These are phyloP conservation scores for Papilio dardanus DNA, from an alignment of 1,140 invertebrate species.

Conservation along the genomic window DNA sequence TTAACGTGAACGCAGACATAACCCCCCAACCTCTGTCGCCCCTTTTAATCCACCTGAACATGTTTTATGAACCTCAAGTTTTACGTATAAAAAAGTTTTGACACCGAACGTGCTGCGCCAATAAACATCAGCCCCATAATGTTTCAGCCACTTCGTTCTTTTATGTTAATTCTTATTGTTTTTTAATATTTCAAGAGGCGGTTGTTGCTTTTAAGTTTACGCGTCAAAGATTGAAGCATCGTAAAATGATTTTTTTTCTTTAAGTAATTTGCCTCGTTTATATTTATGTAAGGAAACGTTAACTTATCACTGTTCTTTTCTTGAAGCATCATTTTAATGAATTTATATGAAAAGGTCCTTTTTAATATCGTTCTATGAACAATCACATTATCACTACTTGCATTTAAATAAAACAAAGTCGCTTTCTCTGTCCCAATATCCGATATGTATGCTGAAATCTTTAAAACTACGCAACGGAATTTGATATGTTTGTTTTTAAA, in stretches of 20 bases:
- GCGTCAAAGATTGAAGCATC: slow-evolving; percentile 3
- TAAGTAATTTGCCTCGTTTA: neutral
- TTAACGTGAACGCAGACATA: slow-evolving; percentile 28
- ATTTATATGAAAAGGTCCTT: too few relatives aligned
- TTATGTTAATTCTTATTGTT: slow-evolving; percentile 63
- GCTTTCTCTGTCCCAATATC: too few relatives aligned
- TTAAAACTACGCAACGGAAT: too few relatives aligned
- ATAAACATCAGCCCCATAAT: slow-evolving; percentile 67
- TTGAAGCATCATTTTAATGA: neutral
- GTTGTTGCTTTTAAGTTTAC: slow-evolving; percentile 39
- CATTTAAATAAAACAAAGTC: too few relatives aligned
- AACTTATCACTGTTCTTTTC: neutral
- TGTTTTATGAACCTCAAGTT: slow-evolving; percentile 76
- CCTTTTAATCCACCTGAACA: slow-evolving; percentile 72
- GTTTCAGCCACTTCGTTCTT: slow-evolving; percentile 49
- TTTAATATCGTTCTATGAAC: too few relatives aligned
- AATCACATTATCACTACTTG: too few relatives aligned
- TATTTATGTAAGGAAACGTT: neutral
- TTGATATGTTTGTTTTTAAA: too few relatives aligned
- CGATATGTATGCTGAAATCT: too few relatives aligned
- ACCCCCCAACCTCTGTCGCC: slow-evolving; percentile 47
- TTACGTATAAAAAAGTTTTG: slow-evolving; percentile 72
- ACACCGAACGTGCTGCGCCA: slow-evolving; percentile 59
- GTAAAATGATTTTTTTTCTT: slow-evolving; percentile 12
- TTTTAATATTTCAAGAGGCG: slow-evolving; percentile 59